Base-by-base conservation (phyloP, 2,113 vertebrate species). In the Fregetta grallaria region DNA sequence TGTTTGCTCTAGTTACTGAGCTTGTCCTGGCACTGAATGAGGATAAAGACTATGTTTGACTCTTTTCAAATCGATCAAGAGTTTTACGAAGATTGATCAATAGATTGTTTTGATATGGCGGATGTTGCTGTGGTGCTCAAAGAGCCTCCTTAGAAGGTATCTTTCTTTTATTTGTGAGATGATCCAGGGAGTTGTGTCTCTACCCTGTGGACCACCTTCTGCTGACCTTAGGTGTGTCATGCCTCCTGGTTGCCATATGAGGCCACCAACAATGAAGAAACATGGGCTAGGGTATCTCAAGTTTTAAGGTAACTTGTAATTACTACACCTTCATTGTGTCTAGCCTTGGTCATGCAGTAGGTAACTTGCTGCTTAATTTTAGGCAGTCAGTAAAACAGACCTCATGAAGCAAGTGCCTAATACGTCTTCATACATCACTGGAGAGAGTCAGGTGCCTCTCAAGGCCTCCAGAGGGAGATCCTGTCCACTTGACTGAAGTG, bases 381-480 rank as follows among this genome's bases (percentile, higher is more conserved):
- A 74, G 44, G 27, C 45, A 58, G 6, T 62, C 26, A 16, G 18
- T 66, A 49, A 86, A 82, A 40, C 25, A 59, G 23, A 45, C 29
- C 7, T 78, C 29, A 7, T 73, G 30, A 71, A 50, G 11, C 63
- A 21, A 42, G 52, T 58, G 78, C 49, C 47, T 42, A 17, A 44
- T 42, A 8, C 3, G 12, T 67, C 53, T 71, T 70, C 36, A 21
- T 11, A 38, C 13, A 21, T 87, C 40, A 36, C 7, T 9, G 1
- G 9, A 6, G 9, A 36, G 56, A 36, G 27, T 72, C 66, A 73
- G 77, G 44, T 90, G 71, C 23, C 1, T 75, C 81, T 82, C 6
- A 16, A 76, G 52, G 71, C 94, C 93, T 97, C 90, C 92, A 96
- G 96, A 92, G 93, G 93, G 96, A 95, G 93, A 94, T 71, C 81